Evolutionary conservation across 2,888 invertebrate species (phyloP).

Genomic region (Sceliomorpha sp.): DNA sequence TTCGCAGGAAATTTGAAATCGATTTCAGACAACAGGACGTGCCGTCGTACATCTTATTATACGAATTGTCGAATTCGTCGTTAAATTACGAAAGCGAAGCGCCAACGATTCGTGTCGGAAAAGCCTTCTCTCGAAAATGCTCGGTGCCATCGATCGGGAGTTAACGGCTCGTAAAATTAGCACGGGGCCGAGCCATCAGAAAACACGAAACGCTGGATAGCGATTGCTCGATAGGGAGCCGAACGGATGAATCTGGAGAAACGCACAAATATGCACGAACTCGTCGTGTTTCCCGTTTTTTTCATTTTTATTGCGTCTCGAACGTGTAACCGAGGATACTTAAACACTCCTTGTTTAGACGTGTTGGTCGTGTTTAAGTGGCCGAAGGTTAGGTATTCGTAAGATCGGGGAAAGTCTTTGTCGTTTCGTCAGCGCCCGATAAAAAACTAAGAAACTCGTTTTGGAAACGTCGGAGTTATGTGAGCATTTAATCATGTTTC

Average conservation of each 20-base stretch:
- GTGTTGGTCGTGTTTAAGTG: too few relatives aligned
- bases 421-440: too few relatives aligned
- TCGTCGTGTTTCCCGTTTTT: too few relatives aligned
- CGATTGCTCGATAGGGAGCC: conserved; percentile 29
- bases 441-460: too few relatives aligned
- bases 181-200: conserved; percentile 61
- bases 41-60: conserved; percentile 57
- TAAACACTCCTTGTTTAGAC: too few relatives aligned
- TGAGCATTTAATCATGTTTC: too few relatives aligned
- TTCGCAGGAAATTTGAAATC: conserved; percentile 11
- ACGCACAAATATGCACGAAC: too few relatives aligned
- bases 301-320: too few relatives aligned
- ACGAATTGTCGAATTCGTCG: conserved; percentile 48
- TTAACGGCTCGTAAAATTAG: conserved; percentile 80
- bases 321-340: too few relatives aligned
- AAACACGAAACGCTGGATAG: conserved; percentile 59
- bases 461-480: too few relatives aligned
- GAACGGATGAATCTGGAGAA: not conserved
- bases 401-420: too few relatives aligned
- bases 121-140: conserved; percentile 65
- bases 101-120: conserved; percentile 66
- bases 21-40: conserved; percentile 26
- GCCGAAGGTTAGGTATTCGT: too few relatives aligned
- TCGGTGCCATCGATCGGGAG: conserved; percentile 74
- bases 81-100: conserved; percentile 61